These are phyloP conservation scores for Aphaenogaster ashmeadi DNA, from an alignment of 1,140 invertebrate species.

Conservation along the genomic window DNA sequence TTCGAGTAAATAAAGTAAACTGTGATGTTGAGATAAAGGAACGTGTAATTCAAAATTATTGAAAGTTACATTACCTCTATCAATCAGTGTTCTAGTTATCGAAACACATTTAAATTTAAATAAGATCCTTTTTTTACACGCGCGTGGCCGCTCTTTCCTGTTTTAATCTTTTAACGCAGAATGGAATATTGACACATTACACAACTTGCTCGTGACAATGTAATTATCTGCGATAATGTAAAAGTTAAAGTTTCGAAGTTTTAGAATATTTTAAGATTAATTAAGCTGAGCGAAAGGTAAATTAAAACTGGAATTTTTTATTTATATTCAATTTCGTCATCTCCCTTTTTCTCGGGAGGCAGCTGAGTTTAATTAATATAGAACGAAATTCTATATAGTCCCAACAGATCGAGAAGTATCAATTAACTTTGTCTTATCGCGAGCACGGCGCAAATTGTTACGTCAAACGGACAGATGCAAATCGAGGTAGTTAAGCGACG, in stretches of 20 bases:
- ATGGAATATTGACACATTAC: background rate
- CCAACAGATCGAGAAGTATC: background rate
- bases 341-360: background rate
- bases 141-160: too few relatives aligned
- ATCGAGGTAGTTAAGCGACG: constrained; percentile 31
- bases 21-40: background rate
- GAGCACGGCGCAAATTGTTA: constrained; percentile 8
- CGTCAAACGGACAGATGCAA: constrained; percentile 34
- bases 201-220: background rate
- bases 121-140: background rate
- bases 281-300: background rate
- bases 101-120: constrained; percentile 21
- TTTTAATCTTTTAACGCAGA: background rate
- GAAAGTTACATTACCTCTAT: background rate
- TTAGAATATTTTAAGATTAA: constrained; percentile 19
- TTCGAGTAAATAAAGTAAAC: constrained; percentile 28
- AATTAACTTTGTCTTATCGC: constrained; percentile 9
- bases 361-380: constrained; percentile 8
- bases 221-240: constrained; percentile 14
- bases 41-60: constrained; percentile 2
- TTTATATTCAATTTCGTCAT: background rate
- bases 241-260: background rate
- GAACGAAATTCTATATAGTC: background rate
- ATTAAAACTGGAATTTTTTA: background rate
- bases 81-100: background rate